phyloP scores from a whole-genome alignment of 2,888 invertebrate species.

The Drosophila subquinaria region DNA sequence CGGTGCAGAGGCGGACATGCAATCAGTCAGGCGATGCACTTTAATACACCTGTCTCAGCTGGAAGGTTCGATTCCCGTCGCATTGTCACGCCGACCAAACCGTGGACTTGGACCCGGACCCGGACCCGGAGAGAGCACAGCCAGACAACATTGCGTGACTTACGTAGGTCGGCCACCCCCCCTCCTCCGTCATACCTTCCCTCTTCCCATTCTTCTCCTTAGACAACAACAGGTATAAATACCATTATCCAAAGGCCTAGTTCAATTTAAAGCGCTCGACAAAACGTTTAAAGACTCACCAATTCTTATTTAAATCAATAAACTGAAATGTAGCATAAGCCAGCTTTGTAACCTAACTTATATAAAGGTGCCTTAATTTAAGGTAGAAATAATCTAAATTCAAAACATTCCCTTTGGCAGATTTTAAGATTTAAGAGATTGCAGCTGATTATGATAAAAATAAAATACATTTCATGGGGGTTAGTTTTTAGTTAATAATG shows the following conservation, averaged over 20 bases:
- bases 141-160: constrained; percentile 75
- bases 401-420: background rate
- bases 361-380: background rate
- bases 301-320: constrained; percentile 38
- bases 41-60: constrained; percentile 58
- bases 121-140: constrained; percentile 18
- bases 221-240: constrained; percentile 50
- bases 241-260: constrained; percentile 65
- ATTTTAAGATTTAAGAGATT: too few species aligned
- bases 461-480: too few species aligned
- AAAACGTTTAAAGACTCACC: constrained; percentile 18
- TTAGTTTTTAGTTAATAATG: too few species aligned
- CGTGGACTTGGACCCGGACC: constrained; percentile 38
- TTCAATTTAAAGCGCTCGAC: constrained; percentile 63
- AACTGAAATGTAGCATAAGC: background rate
- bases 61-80: constrained; percentile 45
- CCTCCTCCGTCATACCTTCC: background rate
- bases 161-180: constrained; percentile 70
- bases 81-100: constrained; percentile 72
- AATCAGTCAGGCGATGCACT: constrained; percentile 79
- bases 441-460: too few species aligned
- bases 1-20: constrained; percentile 71
- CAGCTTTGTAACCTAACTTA: background rate
- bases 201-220: background rate
- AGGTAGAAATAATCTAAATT: background rate